A percentile compares a stretch with the other conserved stretches of the same genome.
These are phyloP conservation scores for Maniola jurtina DNA, from an alignment of 1,140 invertebrate species.

Conservation along the genomic window DNA sequence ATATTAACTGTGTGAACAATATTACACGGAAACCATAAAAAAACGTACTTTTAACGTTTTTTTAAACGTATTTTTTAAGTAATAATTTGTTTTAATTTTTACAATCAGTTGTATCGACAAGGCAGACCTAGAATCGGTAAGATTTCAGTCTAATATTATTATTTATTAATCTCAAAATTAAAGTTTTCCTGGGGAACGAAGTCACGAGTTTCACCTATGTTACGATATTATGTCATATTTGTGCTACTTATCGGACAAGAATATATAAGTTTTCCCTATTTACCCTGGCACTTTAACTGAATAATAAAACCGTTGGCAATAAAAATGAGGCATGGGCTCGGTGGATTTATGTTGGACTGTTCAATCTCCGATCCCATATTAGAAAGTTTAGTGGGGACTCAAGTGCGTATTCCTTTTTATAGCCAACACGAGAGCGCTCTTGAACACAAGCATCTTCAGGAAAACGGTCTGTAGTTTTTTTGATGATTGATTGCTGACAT, in stretches of 20 bases:
- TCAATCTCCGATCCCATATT: constrained; percentile 29
- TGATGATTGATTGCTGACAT: too few species aligned
- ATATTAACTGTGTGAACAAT: too few species aligned
- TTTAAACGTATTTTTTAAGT: too few species aligned
- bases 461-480: not conserved
- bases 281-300: constrained; percentile 5
- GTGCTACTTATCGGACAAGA: not conserved
- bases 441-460: not conserved
- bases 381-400: constrained; percentile 27
- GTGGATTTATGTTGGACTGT: constrained; percentile 24
- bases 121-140: too few species aligned
- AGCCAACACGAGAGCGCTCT: constrained; percentile 4
- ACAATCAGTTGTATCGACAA: too few species aligned
- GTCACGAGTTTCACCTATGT: too few species aligned
- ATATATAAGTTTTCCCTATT: not conserved
- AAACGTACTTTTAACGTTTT: too few species aligned
- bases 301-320: constrained; percentile 9
- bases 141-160: too few species aligned
- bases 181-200: too few species aligned
- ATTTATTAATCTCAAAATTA: too few species aligned
- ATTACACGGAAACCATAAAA: too few species aligned
- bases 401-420: constrained; percentile 28
- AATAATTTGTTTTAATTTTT: too few species aligned
- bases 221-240: not conserved
- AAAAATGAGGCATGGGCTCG: constrained; percentile 23